Percentiles rank a stretch among this genome's conserved stretches.
These are phyloP conservation scores for Nasonia vitripennis DNA, from an alignment of 1,140 invertebrate genomes.

Conservation along the genomic window DNA sequence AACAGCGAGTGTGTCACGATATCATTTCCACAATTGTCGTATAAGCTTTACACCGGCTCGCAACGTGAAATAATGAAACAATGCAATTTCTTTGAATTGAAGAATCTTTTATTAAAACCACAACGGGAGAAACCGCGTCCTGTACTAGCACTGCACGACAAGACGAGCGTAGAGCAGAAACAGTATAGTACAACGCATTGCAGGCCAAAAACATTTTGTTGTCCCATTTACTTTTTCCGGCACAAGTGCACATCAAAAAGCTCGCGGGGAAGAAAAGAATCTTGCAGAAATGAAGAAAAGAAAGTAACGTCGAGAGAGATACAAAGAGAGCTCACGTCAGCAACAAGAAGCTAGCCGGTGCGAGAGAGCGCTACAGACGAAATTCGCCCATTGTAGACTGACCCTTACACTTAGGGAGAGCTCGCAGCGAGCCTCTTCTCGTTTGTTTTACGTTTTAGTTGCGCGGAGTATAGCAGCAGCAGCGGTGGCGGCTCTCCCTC, in stretches of 20 bases:
- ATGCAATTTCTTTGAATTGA: background rate
- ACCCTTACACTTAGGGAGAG: constrained; percentile 39
- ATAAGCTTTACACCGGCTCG: background rate
- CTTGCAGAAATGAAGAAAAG: background rate
- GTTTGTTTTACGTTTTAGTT: constrained; percentile 52
- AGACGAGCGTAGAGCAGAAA: background rate
- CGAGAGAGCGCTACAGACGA: constrained; percentile 20
- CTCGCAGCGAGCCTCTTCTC: constrained; percentile 37
- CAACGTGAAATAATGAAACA: background rate
- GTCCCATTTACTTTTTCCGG: constrained; percentile 39
- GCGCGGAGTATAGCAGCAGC: background rate
- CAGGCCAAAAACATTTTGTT: constrained; percentile 26
- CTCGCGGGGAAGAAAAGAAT: constrained; percentile 1
- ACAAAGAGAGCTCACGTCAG: constrained; percentile 18
- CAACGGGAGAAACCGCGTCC: background rate
- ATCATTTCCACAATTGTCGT: background rate
- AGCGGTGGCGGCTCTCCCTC: background rate
- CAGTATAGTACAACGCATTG: constrained; percentile 4
- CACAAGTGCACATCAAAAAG: constrained; percentile 34
- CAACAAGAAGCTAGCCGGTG: constrained; percentile 19
- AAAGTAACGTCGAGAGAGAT: background rate
- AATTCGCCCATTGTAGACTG: constrained; percentile 44
- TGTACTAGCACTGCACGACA: background rate
- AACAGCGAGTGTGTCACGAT: background rate
- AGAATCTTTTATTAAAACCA: constrained; percentile 10